Conservation (phyloP, 2,113 vertebrate species). For the Anguilla rostrata region DNA sequence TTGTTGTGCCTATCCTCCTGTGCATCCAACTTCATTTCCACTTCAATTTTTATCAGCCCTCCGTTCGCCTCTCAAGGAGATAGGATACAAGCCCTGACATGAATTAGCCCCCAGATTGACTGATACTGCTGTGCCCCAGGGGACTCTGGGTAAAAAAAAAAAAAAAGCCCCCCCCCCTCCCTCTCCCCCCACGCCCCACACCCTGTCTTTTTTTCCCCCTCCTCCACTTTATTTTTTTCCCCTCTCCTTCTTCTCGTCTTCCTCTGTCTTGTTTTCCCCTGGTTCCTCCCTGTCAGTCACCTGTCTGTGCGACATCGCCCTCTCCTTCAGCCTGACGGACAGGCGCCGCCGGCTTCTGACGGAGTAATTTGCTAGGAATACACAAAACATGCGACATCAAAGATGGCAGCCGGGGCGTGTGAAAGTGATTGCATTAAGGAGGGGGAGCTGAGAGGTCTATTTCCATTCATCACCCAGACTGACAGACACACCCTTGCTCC, state of each 20-base stretch:
- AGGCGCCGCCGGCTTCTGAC: slow-evolving; percentile 72
- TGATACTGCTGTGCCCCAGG: slow-evolving; percentile 81
- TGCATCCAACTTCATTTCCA: slow-evolving; percentile 97
- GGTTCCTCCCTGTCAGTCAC: slow-evolving; percentile 75
- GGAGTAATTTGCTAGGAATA: slow-evolving; percentile 77
- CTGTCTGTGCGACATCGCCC: slow-evolving; percentile 73
- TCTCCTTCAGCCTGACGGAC: slow-evolving; percentile 65
- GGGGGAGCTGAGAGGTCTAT: slow-evolving; percentile 51
- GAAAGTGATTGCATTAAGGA: slow-evolving; percentile 68
- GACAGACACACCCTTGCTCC: slow-evolving; percentile 47
- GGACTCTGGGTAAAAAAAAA: slow-evolving; percentile 73
- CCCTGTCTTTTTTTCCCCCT: slow-evolving; percentile 47
- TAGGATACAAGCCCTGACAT: slow-evolving; percentile 91
- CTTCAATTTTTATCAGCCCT: slow-evolving; percentile 98
- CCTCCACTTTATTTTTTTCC: slow-evolving; percentile 7
- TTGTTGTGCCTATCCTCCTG: slow-evolving; percentile 79
- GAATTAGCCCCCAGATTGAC: slow-evolving; percentile 94
- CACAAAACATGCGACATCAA: slow-evolving; percentile 66
- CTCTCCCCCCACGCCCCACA: slow-evolving; percentile 25
- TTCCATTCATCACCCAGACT: slow-evolving; percentile 64
- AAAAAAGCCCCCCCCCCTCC: slow-evolving; percentile 39
- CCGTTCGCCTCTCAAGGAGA: slow-evolving; percentile 86
- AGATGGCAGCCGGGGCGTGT: slow-evolving; percentile 60
- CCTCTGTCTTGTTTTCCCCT: slow-evolving; percentile 50
- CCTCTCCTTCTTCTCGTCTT: slow-evolving; percentile 54